Base-by-base conservation (phyloP, 2,113 vertebrate species). In the Centrocercus urophasianus region DNA sequence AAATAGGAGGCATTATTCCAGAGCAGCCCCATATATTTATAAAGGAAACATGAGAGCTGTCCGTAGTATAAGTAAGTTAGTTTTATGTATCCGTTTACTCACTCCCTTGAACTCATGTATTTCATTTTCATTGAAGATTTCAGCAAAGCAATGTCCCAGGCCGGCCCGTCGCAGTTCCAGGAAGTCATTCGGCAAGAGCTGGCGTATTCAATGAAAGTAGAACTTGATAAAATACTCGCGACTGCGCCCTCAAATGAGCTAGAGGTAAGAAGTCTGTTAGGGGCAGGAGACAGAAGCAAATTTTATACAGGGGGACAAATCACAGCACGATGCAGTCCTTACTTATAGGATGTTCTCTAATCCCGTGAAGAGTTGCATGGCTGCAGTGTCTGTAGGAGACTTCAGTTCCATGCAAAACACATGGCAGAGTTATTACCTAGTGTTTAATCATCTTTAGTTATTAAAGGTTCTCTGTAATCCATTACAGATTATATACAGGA, bases 171-270 rank as follows among this genome's bases (percentile, higher is more conserved):
- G 94, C 98, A 99, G 96, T 99, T 99, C 96, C 98, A 99, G 98
- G 99, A 99, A 98, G 98, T 98, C 95, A 99, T 99, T 98, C 98
- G 98, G 78, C 99, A 99, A 96, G 98, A 99, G 97, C 97, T 99
- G 97, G 99, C 99, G 97, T 98, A 97, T 96, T 98, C 98, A 61
- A 99, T 99, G 98, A 98, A 98, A 96, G 72, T 95, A 1, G 99
- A 99, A 94, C 98, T 99, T 75, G 98, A 99, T 94, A 99, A 98
- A 92, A 98, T 99, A 92, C 98, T 98, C 76, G 95, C 95, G 2
- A 99, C 98, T 0, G 97, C 98, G 34, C 95, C 98, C 34, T 98
- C 98, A 65, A 93, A 97, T 61, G 98, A 99, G 63, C 90, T 96
- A 95, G 98, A 99, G 98, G 99, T 99, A 96, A 91, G 95, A 69